Conservation (phyloP, 2,888 invertebrate genomes). For the Chironomus riparius region DNA sequence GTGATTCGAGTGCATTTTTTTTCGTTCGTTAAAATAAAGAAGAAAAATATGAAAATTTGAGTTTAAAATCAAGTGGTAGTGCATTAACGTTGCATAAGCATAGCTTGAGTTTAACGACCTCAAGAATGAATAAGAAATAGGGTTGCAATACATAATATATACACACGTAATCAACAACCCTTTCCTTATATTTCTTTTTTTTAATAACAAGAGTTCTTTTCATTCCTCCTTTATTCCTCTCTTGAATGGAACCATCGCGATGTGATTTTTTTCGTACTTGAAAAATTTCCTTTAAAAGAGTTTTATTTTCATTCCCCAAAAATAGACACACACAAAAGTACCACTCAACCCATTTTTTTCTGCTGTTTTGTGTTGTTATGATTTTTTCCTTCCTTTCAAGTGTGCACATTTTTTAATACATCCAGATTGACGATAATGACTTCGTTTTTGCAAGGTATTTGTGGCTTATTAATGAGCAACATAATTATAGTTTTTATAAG, state of each 20-base stretch:
- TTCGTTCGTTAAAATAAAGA: not conserved
- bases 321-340: not conserved
- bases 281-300: not conserved
- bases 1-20: conserved; percentile 5
- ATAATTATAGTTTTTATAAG: too few relatives aligned
- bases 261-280: conserved; percentile 3
- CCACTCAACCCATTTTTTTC: conserved; percentile 6
- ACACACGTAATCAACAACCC: not conserved
- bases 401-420: not conserved
- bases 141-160: not conserved
- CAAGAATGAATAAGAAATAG: not conserved
- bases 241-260: not conserved
- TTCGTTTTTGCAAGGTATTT: not conserved
- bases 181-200: not conserved
- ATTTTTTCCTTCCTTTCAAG: not conserved
- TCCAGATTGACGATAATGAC: conserved; percentile 1
- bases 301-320: not conserved
- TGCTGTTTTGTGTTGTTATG: not conserved
- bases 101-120: conserved; percentile 4
- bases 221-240: too few relatives aligned
- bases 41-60: not conserved
- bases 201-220: not conserved
- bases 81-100: not conserved
- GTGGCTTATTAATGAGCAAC: too few relatives aligned
- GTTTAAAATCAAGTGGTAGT: not conserved